Conservation (phyloP, 37 sponge, comb jelly and placozoan species). For the Hormiphora californensis region DNA sequence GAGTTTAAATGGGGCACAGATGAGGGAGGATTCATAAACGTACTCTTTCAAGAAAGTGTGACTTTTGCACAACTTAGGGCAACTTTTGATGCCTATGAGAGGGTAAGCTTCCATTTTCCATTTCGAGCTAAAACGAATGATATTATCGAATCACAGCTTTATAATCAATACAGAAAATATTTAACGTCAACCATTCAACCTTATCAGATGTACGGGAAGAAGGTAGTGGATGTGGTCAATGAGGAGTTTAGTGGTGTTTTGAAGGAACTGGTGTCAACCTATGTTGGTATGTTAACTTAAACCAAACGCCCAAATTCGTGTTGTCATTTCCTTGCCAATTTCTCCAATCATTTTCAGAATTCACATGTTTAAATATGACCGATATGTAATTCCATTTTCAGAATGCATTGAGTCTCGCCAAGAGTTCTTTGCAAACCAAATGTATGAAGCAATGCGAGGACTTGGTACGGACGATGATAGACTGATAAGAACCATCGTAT, state of each 20-base stretch:
- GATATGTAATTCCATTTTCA: no score
- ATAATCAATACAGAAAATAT: no score
- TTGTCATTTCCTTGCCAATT: no score
- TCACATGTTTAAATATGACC: no score
- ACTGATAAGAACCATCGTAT: slow-evolving; percentile 4
- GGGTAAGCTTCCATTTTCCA: no score
- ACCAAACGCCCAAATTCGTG: no score
- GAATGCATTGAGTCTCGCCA: slow-evolving; percentile 32
- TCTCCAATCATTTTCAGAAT: no score
- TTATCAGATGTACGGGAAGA: not conserved
- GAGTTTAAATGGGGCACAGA: slow-evolving; percentile 52
- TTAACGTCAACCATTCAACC: no score
- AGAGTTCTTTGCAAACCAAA: slow-evolving; percentile 46
- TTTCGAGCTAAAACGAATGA: no score
- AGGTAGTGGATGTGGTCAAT: slow-evolving; percentile 14
- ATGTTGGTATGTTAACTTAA: slow-evolving; percentile 38
- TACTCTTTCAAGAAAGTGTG: slow-evolving; percentile 26
- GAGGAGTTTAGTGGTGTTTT: slow-evolving; percentile 44
- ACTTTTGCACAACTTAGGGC: slow-evolving; percentile 48
- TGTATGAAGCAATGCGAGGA: slow-evolving; percentile 53
- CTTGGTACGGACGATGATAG: slow-evolving; percentile 43
- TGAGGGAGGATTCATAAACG: slow-evolving; percentile 50
- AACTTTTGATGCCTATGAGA: slow-evolving; percentile 45
- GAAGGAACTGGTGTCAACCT: slow-evolving; percentile 39
- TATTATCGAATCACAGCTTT: no score